These are phyloP conservation scores for Otolemur crassicaudatus DNA, from an alignment of 2,797 vertebrate species.

Conservation along the genomic window DNA sequence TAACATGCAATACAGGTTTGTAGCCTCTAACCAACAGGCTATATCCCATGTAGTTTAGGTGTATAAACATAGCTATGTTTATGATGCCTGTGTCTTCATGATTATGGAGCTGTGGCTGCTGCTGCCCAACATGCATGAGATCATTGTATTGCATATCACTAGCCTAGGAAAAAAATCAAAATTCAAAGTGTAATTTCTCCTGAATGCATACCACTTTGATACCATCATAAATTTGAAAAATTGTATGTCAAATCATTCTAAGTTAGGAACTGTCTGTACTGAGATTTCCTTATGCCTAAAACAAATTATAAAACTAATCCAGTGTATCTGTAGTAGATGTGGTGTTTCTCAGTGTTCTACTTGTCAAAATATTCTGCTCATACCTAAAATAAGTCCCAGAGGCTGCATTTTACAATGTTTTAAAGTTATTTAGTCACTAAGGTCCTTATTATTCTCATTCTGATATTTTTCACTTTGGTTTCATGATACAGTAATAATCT, in stretches of 20 bases:
- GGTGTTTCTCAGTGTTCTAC: not conserved
- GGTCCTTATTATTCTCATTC: slow-evolving; percentile 1
- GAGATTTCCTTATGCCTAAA: not conserved
- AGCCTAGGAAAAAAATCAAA: not conserved
- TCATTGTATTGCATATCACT: not conserved
- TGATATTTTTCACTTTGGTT: slow-evolving; percentile 20
- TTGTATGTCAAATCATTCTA: not conserved
- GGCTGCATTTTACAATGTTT: not conserved
- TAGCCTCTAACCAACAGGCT: not conserved
- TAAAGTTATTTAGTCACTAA: slow-evolving; percentile 14
- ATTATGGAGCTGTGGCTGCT: not conserved
- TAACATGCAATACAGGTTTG: not conserved
- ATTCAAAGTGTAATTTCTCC: not conserved
- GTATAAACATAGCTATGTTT: not conserved
- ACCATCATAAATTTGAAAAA: not conserved
- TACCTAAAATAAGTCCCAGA: not conserved
- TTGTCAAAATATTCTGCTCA: slow-evolving; percentile 13
- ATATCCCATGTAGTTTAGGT: not conserved
- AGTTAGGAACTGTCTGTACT: not conserved
- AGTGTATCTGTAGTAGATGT: not conserved
- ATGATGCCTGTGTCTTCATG: not conserved
- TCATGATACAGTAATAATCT: not conserved
- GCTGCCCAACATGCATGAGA: not conserved
- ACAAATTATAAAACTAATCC: slow-evolving; percentile 16
- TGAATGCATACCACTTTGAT: not conserved